Percentiles rank a stretch among this genome's conserved stretches.
Evolutionary conservation across 1,140 invertebrate genomes (phyloP).

Genomic region (Magallana gigas): DNA sequence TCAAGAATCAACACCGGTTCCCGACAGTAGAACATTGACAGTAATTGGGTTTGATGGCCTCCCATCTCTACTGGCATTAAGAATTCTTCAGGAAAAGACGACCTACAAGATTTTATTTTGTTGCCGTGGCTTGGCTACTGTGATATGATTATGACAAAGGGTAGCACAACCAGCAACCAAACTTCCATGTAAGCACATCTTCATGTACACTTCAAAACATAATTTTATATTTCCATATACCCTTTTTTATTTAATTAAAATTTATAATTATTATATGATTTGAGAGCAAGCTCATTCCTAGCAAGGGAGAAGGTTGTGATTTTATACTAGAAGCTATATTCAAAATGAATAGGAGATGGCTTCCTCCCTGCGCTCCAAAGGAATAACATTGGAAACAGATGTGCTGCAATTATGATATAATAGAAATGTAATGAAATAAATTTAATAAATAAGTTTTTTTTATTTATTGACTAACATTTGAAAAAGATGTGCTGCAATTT

Average conservation of each 20-base stretch:
- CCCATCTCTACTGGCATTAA: neutral
- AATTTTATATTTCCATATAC: neutral
- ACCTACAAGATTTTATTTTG: neutral
- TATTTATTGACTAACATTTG: too few species aligned
- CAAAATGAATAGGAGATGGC: neutral
- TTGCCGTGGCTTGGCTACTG: neutral
- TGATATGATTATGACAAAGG: neutral
- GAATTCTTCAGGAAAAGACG: neutral
- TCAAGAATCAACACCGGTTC: neutral
- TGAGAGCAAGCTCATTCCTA: neutral
- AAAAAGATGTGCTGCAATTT: too few species aligned
- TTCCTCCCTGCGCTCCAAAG: neutral
- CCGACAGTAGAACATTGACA: neutral
- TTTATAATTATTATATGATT: neutral
- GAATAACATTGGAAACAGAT: neutral
- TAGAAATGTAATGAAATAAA: too few species aligned
- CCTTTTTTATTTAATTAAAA: neutral
- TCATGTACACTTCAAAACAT: neutral
- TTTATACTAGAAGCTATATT: neutral
- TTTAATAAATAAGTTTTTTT: too few species aligned
- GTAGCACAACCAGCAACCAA: neutral
- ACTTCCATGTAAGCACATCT: neutral
- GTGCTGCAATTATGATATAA: neutral
- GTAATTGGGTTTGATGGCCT: neutral
- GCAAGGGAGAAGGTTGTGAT: neutral